Base-by-base conservation (phyloP, 23 tunicate species). In the Corella eumyota region DNA sequence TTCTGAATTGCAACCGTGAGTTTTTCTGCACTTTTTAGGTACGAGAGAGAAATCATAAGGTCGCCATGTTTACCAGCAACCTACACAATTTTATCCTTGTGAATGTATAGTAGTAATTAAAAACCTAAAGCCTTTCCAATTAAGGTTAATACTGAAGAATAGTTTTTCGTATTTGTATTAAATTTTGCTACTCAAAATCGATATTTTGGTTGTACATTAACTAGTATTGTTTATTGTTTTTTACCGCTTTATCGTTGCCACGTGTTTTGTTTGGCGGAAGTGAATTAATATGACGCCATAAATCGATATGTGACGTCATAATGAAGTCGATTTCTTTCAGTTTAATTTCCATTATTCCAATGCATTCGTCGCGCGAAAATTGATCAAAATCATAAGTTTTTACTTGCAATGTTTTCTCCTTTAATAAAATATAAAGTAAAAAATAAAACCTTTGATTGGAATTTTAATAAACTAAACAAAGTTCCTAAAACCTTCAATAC, bases 351-450 rank as follows among this genome's bases (percentile, higher is more conserved):
- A 78, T 53, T 3, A 62, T 32, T 9, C 76, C 85, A 17, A 49
- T 63, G 59, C 85, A 78, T 62, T 78, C 85, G 60, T 78, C 76
- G 13, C 76, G 37, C 9, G 85, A 64, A 54, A 78, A 78, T 45
- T 62, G 85, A 30, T 78, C 85, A 33, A 54, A 69, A 53, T 70
- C 65, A 59, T 34, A 78, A 23, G 66, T 23, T n/a, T 50, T 49
- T 9, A 78, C 69, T 33, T 53, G 59, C 33, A 78, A 55, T 5
- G 68, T 61, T 69, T 62, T 61, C 23, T 60, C 62, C 85, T 78
- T 47, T 3, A 60, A 74, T 48, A 38, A 3, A 56, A 32, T n/a
- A n/a, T n/a, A n/a, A n/a, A n/a, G n/a, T n/a, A n/a, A n/a, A n/a
- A n/a, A n/a, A n/a, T 11, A 0, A 64, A 29, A 54, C 17, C n/a